These are phyloP conservation scores for Prinia subflava DNA, from an alignment of 2,113 vertebrate species.

Conservation along the genomic window DNA sequence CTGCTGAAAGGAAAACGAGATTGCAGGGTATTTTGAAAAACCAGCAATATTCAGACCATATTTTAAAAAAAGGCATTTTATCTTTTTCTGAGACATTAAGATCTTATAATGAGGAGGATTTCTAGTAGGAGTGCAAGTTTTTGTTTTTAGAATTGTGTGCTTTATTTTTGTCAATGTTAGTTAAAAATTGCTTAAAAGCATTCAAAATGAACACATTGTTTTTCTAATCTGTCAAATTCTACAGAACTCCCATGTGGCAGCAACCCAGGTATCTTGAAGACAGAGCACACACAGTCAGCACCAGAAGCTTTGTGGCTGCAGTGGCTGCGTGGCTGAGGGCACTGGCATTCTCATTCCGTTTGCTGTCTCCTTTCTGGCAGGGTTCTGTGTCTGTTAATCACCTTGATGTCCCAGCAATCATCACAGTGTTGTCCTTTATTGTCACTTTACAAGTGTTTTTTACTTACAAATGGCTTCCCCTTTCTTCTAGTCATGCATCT, in stretches of 20 bases:
- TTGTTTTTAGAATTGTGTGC: background rate
- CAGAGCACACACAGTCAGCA: accelerated
- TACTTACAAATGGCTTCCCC: background rate
- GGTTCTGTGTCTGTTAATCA: background rate
- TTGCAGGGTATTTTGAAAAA: background rate
- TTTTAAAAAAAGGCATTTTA: background rate
- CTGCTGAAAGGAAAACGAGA: background rate
- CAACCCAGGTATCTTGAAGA: background rate
- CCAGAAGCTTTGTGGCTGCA: background rate
- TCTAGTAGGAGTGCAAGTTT: background rate
- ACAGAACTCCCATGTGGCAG: background rate
- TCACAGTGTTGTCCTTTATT: background rate
- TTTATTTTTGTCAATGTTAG: background rate
- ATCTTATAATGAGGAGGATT: background rate
- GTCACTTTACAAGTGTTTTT: background rate
- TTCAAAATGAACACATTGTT: background rate
- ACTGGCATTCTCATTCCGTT: background rate
- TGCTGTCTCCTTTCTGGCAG: background rate
- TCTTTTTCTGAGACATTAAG: background rate
- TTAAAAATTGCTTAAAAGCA: background rate
- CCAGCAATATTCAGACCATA: background rate
- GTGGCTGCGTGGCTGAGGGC: background rate
- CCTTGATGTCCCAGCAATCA: background rate
- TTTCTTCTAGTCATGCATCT: background rate
- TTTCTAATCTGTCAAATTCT: background rate